These are phyloP conservation scores for Drosophila emarginata DNA, from an alignment of 2,888 invertebrate species.

Conservation along the genomic window DNA sequence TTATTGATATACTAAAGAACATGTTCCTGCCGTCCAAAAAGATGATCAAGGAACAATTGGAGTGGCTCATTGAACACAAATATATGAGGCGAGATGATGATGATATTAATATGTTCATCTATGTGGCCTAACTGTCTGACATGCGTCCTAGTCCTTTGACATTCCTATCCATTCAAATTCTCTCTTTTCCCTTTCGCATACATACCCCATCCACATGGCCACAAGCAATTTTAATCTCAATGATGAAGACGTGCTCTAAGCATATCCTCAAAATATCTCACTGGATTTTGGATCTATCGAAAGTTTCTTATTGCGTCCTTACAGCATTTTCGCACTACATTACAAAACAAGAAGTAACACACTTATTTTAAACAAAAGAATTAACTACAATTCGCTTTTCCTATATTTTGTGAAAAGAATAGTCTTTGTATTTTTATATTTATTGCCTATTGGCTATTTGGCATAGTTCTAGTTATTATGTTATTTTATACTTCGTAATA, in stretches of 20 bases:
- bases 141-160: slow-evolving; percentile 36
- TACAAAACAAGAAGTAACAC: background rate
- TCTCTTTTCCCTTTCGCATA: slow-evolving; percentile 24
- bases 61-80: slow-evolving; percentile 99
- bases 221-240: slow-evolving; percentile 41
- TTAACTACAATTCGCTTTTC: slow-evolving; percentile 2
- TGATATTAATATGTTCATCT: slow-evolving; percentile 98
- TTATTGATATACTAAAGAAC: slow-evolving; percentile 98
- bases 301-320: slow-evolving; percentile 43
- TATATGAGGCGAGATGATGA: slow-evolving; percentile 98
- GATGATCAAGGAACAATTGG: slow-evolving; percentile 99
- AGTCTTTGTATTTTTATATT: slow-evolving; percentile 38
- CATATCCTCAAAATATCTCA: slow-evolving; percentile 31
- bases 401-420: slow-evolving; percentile 17
- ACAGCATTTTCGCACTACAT: slow-evolving; percentile 27
- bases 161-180: slow-evolving; percentile 42
- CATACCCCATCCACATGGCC: slow-evolving; percentile 16
- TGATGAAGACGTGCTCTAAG: slow-evolving; percentile 41
- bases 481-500: slow-evolving; percentile 10
- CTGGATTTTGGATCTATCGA: slow-evolving; percentile 35
- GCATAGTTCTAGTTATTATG: slow-evolving; percentile 40
- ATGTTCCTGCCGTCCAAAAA: slow-evolving; percentile 99
- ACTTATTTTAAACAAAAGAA: background rate
- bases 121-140: slow-evolving; percentile 90
- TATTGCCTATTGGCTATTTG: slow-evolving; percentile 25